Evolutionary conservation across 2,113 vertebrate species (phyloP).

Genomic region (Camelus dromedarius): DNA sequence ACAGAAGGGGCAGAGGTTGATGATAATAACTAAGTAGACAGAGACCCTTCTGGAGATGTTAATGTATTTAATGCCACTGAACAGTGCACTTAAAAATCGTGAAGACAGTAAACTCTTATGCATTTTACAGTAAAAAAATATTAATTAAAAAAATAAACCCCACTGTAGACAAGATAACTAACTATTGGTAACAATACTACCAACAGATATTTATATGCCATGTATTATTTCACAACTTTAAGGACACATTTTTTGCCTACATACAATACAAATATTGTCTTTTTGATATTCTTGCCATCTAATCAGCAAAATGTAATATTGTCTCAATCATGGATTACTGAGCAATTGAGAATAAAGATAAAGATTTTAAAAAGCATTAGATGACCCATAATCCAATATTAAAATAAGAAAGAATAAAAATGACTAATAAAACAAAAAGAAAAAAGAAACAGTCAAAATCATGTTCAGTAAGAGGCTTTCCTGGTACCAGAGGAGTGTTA

Average conservation of each 20-base stretch:
- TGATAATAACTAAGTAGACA: neutral
- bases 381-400: neutral
- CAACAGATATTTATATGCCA: neutral
- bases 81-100: neutral
- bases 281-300: neutral
- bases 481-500: neutral
- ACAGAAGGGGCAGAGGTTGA: neutral
- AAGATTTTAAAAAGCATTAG: conserved; percentile 14
- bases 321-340: neutral
- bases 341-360: conserved; percentile 25
- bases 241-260: neutral
- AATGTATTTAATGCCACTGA: neutral
- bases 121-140: neutral
- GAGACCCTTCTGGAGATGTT: neutral
- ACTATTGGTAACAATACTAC: neutral
- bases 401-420: conserved; percentile 38
- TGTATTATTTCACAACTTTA: neutral
- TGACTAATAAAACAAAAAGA: neutral
- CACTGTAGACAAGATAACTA: neutral
- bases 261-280: neutral
- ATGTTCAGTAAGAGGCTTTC: neutral
- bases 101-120: neutral
- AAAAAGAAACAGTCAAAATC: neutral
- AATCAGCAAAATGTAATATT: neutral
- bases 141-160: neutral